Percentiles rank a stretch among this genome's conserved stretches.
These are phyloP conservation scores for Epinotia brunnichana DNA, from an alignment of 2,888 invertebrate genomes.

Conservation along the genomic window DNA sequence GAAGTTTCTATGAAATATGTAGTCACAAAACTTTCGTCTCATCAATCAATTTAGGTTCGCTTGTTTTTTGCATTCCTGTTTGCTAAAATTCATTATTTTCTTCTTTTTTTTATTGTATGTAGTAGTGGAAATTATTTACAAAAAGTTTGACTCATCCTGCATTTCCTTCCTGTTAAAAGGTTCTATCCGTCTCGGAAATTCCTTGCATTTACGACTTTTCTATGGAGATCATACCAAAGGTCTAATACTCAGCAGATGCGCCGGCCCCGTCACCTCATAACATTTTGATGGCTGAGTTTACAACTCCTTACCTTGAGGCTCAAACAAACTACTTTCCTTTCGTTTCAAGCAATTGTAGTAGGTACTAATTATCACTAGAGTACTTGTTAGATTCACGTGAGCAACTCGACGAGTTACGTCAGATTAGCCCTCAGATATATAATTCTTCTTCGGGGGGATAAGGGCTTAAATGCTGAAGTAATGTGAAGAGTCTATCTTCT, in stretches of 20 bases:
- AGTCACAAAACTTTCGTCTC: too few species aligned
- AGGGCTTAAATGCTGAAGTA: slow-evolving; percentile 2
- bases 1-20: too few species aligned
- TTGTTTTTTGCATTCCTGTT: too few species aligned
- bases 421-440: not conserved
- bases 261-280: slow-evolving; percentile 14
- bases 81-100: too few species aligned
- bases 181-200: not conserved
- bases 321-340: not conserved
- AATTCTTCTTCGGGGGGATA: not conserved
- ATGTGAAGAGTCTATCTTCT: not conserved
- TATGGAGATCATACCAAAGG: not conserved
- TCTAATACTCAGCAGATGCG: slow-evolving; percentile 2
- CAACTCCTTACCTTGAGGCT: not conserved
- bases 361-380: not conserved
- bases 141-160: too few species aligned
- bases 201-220: not conserved
- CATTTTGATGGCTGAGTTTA: slow-evolving; percentile 11
- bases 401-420: not conserved
- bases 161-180: too few species aligned
- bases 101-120: too few species aligned
- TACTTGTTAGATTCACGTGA: not conserved
- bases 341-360: not conserved
- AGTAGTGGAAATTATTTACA: too few species aligned
- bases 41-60: too few species aligned